phyloP scores from a whole-genome alignment of 2,113 vertebrate species.

The Caracal caracal region DNA sequence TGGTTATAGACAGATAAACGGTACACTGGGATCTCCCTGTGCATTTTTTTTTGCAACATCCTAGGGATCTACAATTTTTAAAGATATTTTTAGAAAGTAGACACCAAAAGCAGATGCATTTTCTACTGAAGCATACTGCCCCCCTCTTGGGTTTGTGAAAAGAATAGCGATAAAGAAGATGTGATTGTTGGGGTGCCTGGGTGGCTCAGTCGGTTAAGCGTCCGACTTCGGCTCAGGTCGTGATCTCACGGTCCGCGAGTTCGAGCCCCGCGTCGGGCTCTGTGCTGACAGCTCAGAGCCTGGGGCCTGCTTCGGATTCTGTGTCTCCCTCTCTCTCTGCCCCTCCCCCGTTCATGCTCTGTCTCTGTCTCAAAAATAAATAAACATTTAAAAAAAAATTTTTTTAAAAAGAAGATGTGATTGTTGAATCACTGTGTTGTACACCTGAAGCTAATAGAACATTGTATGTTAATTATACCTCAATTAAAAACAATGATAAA shows the following conservation, averaged over 20 bases:
- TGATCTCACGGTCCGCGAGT: too few species aligned
- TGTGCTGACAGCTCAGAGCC: too few species aligned
- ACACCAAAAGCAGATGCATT: slow-evolving; percentile 16
- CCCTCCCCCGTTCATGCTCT: too few species aligned
- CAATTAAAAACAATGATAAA: not conserved
- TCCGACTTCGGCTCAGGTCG: too few species aligned
- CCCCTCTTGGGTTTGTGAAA: not conserved
- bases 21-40: not conserved
- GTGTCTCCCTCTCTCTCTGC: too few species aligned
- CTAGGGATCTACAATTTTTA: not conserved
- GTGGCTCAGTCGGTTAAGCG: too few species aligned
- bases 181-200: too few species aligned
- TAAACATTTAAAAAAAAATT: not conserved
- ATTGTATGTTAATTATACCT: not conserved
- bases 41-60: not conserved
- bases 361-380: too few species aligned
- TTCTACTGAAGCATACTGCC: not conserved
- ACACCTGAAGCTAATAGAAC: not conserved
- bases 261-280: too few species aligned
- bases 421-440: not conserved
- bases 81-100: not conserved
- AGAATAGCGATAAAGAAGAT: not conserved
- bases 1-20: not conserved
- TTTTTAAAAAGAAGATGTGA: too few species aligned
- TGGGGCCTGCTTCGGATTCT: too few species aligned